phyloP scores from a whole-genome alignment of 2,797 vertebrate genomes.

The Mormyrus hasselquistii region DNA sequence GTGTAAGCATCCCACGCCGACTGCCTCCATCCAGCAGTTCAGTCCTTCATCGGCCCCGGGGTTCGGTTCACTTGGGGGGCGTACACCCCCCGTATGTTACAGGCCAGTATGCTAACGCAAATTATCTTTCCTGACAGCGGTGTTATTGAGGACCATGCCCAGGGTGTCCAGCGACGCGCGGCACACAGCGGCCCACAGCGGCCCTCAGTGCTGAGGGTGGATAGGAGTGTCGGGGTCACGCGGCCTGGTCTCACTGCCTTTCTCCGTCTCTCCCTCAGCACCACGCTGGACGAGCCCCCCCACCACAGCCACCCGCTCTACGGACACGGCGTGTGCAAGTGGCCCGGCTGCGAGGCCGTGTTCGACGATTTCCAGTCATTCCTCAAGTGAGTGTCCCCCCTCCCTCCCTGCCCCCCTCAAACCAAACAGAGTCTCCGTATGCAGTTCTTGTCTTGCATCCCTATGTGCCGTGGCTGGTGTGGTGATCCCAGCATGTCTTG shows the following conservation, averaged over 20 bases:
- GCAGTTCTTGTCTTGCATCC: not conserved
- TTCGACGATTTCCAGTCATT: slow-evolving; percentile 97
- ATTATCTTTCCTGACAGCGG: not conserved
- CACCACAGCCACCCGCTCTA: slow-evolving; percentile 90
- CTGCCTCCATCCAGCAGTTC: slow-evolving; percentile 54
- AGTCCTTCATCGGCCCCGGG: slow-evolving; percentile 36
- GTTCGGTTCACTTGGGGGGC: not conserved
- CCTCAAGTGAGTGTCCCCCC: slow-evolving; percentile 80
- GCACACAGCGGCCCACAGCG: not conserved
- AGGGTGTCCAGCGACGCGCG: not conserved
- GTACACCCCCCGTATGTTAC: not conserved
- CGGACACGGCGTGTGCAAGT: slow-evolving; percentile 97
- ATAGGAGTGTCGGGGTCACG: not conserved
- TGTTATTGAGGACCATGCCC: not conserved
- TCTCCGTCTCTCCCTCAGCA: slow-evolving; percentile 54
- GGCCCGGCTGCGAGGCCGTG: slow-evolving; percentile 96
- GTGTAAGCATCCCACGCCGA: slow-evolving; percentile 78
- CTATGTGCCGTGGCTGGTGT: not conserved
- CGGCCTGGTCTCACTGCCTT: not conserved
- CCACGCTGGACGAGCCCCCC: slow-evolving; percentile 78
- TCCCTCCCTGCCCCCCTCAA: slow-evolving; percentile 33
- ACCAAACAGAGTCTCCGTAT: not conserved
- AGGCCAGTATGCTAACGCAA: not conserved
- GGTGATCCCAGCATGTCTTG: not conserved
- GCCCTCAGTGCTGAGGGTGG: not conserved